phyloP scores from a whole-genome alignment of 2,888 invertebrate species.

The Drosophila pullipes region DNA sequence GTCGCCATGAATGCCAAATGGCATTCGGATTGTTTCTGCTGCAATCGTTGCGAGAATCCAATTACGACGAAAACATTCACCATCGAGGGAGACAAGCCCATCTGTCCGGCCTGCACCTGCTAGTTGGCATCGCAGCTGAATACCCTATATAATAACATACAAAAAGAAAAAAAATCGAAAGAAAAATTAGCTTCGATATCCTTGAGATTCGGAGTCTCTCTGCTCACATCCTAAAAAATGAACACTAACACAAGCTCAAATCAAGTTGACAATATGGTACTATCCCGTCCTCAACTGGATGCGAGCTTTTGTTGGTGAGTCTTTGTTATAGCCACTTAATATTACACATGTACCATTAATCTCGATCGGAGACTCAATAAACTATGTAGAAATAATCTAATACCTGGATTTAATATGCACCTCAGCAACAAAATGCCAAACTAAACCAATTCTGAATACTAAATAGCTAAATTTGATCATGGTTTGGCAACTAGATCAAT shows the following conservation, averaged over 20 bases:
- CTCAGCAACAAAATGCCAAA: not conserved
- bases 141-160: not conserved
- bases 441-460: too few species aligned
- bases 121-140: not conserved
- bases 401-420: not conserved
- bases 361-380: slow-evolving; percentile 34
- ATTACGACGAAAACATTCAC: slow-evolving; percentile 92
- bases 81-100: slow-evolving; percentile 90
- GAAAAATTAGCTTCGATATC: not conserved
- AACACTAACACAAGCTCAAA: not conserved
- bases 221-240: too few species aligned
- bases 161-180: not conserved
- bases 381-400: slow-evolving; percentile 8
- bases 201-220: not conserved
- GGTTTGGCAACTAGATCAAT: not conserved
- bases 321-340: slow-evolving; percentile 7
- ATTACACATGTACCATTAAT: slow-evolving; percentile 40
- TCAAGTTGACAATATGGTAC: not conserved
- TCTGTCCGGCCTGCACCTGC: slow-evolving; percentile 88
- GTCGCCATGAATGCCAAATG: slow-evolving; percentile 96
- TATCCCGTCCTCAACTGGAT: not conserved
- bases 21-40: slow-evolving; percentile 97
- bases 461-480: too few species aligned
- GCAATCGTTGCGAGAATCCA: slow-evolving; percentile 92
- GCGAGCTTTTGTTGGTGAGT: not conserved